Evolutionary conservation across 1,140 invertebrate species (phyloP).

Genomic region (Zaprionus inermis): DNA sequence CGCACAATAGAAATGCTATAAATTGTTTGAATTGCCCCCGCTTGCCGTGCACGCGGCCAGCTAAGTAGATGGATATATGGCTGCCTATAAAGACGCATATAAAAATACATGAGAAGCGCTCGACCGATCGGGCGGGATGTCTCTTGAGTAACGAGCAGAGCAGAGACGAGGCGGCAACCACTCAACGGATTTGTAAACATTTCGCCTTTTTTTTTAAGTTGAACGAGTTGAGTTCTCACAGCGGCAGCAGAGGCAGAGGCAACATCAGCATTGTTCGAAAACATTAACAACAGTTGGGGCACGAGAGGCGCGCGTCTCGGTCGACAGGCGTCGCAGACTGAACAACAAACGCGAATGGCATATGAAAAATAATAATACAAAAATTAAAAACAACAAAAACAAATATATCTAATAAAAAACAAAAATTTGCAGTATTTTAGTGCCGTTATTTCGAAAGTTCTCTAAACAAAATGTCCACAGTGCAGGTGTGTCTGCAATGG

Average conservation of each 20-base stretch:
- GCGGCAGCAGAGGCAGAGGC: slow-evolving; percentile 7
- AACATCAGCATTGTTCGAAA: slow-evolving; percentile 11
- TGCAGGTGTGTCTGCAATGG: slow-evolving; percentile 74
- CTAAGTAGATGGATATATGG: slow-evolving; percentile 44
- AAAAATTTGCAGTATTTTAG: slow-evolving; percentile 20
- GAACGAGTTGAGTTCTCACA: slow-evolving; percentile 49
- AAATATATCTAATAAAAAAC: background rate
- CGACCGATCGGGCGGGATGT: slow-evolving; percentile 38
- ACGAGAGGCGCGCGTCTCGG: slow-evolving; percentile 55
- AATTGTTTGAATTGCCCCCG: slow-evolving; percentile 27
- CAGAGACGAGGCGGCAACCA: slow-evolving; percentile 50
- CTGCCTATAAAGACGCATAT: slow-evolving; percentile 74
- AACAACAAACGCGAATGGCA: slow-evolving; percentile 25
- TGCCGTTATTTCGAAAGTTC: slow-evolving; percentile 9
- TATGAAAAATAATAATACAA: slow-evolving; percentile 16
- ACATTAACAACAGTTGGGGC: slow-evolving; percentile 66
- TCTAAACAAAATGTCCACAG: slow-evolving; percentile 51
- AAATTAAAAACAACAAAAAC: background rate
- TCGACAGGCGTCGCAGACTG: slow-evolving; percentile 41
- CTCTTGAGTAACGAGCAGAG: slow-evolving; percentile 66
- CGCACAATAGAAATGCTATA: slow-evolving; percentile 9
- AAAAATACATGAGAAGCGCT: slow-evolving; percentile 57
- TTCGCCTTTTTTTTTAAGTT: slow-evolving; percentile 54
- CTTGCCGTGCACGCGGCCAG: slow-evolving; percentile 28
- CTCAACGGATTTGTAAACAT: slow-evolving; percentile 79